phyloP scores from a whole-genome alignment of 2,113 vertebrate genomes.

The Picathartes gymnocephalus region DNA sequence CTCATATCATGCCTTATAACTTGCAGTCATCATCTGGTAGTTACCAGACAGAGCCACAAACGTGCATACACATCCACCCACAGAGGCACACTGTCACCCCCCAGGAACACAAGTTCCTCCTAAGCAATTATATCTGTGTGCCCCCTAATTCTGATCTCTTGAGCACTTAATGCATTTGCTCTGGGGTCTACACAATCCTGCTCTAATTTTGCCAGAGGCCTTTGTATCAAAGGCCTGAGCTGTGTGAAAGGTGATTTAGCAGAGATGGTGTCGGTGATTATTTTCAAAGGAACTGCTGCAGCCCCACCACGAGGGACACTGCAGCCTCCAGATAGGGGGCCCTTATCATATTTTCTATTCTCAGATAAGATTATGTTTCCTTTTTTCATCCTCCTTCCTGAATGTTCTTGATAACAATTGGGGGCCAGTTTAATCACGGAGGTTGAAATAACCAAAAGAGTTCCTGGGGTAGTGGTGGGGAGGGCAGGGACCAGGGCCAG shows the following conservation, averaged over 20 bases:
- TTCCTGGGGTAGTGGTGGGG: conserved; percentile 22
- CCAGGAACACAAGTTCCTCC: neutral
- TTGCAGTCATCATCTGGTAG: neutral
- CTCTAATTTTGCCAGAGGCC: conserved; percentile 69
- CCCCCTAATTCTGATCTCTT: conserved; percentile 63
- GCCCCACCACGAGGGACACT: conserved; percentile 72
- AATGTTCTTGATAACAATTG: conserved; percentile 72
- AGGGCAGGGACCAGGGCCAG: conserved; percentile 12
- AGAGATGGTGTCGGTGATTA: conserved; percentile 71
- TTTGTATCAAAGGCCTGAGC: conserved; percentile 71
- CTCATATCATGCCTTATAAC: neutral
- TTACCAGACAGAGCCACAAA: neutral
- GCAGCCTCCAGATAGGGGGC: conserved; percentile 70
- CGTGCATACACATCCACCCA: fast-evolving
- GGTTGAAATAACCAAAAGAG: conserved; percentile 62
- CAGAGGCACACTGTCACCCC: neutral
- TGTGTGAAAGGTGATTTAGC: conserved; percentile 73
- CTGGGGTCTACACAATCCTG: conserved; percentile 60
- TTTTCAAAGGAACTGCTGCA: conserved; percentile 71
- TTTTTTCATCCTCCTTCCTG: conserved; percentile 73
- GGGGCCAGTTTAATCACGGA: conserved; percentile 62
- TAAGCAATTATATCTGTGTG: conserved; percentile 53
- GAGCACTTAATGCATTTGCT: conserved; percentile 63
- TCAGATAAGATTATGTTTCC: conserved; percentile 74
- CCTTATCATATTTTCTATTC: conserved; percentile 73